phyloP scores from a whole-genome alignment of 2,113 vertebrate genomes.

The Pseudorasbora parva region DNA sequence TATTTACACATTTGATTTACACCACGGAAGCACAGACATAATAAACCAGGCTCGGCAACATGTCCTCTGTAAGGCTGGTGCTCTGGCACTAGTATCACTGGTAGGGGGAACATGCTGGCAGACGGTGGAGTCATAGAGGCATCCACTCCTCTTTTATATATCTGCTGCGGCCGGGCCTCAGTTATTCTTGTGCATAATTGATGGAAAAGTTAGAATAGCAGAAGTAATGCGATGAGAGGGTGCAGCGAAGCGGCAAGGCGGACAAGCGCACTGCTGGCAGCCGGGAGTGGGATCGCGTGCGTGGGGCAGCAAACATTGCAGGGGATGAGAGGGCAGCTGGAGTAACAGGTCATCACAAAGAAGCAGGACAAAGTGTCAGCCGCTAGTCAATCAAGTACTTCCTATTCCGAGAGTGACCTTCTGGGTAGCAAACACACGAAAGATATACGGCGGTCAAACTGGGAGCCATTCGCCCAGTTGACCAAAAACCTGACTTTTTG shows the following conservation, averaged over 20 bases:
- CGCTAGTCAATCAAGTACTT: conserved; percentile 64
- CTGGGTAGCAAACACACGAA: conserved; percentile 5
- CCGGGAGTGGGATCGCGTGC: conserved; percentile 77
- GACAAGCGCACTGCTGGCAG: conserved; percentile 52
- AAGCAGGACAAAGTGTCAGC: conserved; percentile 64
- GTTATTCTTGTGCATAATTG: conserved; percentile 86
- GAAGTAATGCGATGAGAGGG: conserved; percentile 86
- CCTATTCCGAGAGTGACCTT: conserved; percentile 30
- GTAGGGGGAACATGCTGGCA: conserved; percentile 60
- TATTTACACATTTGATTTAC: not conserved
- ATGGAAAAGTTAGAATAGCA: conserved; percentile 84
- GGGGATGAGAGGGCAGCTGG: conserved; percentile 78
- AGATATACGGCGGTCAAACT: not conserved
- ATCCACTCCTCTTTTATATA: conserved; percentile 73
- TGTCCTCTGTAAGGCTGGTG: not conserved
- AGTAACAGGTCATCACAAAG: conserved; percentile 75
- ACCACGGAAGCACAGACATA: not conserved
- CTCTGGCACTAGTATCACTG: conserved; percentile 62
- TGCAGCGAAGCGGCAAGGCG: conserved; percentile 70
- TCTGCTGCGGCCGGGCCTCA: conserved; percentile 65
- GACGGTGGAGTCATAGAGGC: conserved; percentile 58
- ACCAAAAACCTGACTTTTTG: not conserved
- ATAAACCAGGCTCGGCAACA: conserved; percentile 1
- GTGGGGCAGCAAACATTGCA: conserved; percentile 77
- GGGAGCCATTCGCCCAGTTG: not conserved